Evolutionary conservation across 2,888 invertebrate species (phyloP), one percentile per base, ranked within the genome.

Genomic region (Osmoderma eremita): DNA sequence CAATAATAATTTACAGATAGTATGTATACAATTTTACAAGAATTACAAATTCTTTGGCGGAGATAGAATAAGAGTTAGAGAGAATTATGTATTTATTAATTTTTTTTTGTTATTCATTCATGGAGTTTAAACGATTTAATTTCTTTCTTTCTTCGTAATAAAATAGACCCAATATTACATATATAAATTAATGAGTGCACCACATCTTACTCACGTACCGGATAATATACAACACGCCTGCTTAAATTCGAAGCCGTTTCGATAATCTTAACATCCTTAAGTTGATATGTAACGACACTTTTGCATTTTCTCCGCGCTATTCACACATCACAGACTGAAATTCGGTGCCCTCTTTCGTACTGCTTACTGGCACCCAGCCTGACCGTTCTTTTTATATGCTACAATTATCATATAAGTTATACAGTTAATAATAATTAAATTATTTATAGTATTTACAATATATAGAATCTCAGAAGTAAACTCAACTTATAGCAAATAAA

Each of bases 1-100:
- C 53, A 67, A 67, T 68, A 70, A 72, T 69, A 70, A 71, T 70
- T 70, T 68, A 67, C 69, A 73, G 63, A 70, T 70, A 72, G 72
- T 68, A 30, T 30, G 30, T 30, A 70, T 71, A 72, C 71, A 71
- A 72, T 69, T 71, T 78, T 79, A 79, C 73, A 76, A 77, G 77
- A 78, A 77, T 78, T 79, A 77, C 77, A 78, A 75, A 76, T 70
- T 79, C 79, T 81, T 81, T 82, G 81, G 80, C 80, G 78, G 79
- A 75, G 78, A 78, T 80, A 81, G 80, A 80, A 30, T 45, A 61
- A 45, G 58, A 61, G 24, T 12, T 51, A 54, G 18, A 58, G 30
- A 24, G 58, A 61, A 61, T 30, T 45, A 61, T 61, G 30, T 30
- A 45, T 24, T 15, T 42, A 22, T n/a, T n/a, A n/a, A n/a, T 15